Base-by-base conservation (phyloP, 1,140 invertebrate species). In the Leptoteleia sp. region DNA sequence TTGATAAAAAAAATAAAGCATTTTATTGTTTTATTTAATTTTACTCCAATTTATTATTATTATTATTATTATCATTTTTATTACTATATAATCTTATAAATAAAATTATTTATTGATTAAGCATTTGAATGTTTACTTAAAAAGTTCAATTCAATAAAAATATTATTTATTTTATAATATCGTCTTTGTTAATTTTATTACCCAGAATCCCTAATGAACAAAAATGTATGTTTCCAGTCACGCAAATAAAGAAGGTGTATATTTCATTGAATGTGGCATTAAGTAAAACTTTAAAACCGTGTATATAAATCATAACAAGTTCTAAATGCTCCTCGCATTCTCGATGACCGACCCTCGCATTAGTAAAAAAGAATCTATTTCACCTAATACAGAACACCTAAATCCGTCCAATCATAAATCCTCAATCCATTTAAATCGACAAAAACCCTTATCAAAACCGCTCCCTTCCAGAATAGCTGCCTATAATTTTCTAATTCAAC, bases 271-370 rank as follows among this genome's bases (percentile, higher is more conserved):
- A 40, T 15, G 11, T 3, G 19, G 11, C 35, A 55, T 38, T 55
- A 40, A 27, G 4, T 27, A 27, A 22, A 40, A 40, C 11, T 40
- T 55, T 40, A 55, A 29, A 55, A 12, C n/a, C 31, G 15, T 40
- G 11, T 55, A 22, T 57, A 29, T 57, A 57, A 57, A 57, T 57
- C 25, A 42, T 57, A 57, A 57, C 37, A 57, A 57, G 42, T 42
- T 9, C 27, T 33, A 59, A 59, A 19, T 31, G 11, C 38, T 19
- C 25, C 7, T 43, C 19, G n/a, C 8, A 9, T 37, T 52, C 12
- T 9, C 31, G 11, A 31, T 55, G 15, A 7, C 8, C 38, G 38
- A 59, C 54, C 54, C 54, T 43, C 40, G 11, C 25, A 40, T 43
- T 31, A 43, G 38, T 7, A 43, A 59, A 25, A 19, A 59, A n/a